phyloP scores from a whole-genome alignment of 2,797 vertebrate genomes.

The Coilia nasus region DNA sequence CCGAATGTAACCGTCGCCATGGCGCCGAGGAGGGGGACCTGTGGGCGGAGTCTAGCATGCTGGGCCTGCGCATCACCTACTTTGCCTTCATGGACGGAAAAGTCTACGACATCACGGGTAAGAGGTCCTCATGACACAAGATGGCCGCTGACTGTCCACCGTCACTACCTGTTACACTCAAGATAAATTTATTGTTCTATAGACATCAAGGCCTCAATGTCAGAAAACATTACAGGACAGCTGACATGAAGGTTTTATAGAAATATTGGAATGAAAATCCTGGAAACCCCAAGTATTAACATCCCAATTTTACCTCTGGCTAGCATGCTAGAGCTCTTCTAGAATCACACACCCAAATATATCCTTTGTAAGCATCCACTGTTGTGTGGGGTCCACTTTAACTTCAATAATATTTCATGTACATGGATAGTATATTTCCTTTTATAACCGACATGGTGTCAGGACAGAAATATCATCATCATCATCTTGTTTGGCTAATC shows the following conservation, averaged over 20 bases:
- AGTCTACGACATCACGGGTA: conserved; percentile 94
- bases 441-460: neutral
- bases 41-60: conserved; percentile 94
- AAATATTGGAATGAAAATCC: too few species aligned
- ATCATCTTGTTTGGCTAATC: neutral
- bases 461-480: neutral
- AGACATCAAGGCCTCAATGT: neutral
- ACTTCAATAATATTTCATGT: neutral
- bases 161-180: neutral
- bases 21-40: conserved; percentile 92
- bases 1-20: conserved; percentile 85
- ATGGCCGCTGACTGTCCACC: too few species aligned
- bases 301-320: too few species aligned
- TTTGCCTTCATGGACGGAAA: conserved; percentile 92
- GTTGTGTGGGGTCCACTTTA: neutral
- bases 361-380: neutral
- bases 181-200: neutral
- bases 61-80: conserved; percentile 92
- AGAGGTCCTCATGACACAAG: too few species aligned
- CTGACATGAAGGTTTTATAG: neutral
- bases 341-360: too few species aligned
- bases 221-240: neutral
- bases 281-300: too few species aligned
- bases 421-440: neutral
- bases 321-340: too few species aligned